Base-by-base conservation (phyloP, 2,888 invertebrate species). In the Erannis defoliaria region DNA sequence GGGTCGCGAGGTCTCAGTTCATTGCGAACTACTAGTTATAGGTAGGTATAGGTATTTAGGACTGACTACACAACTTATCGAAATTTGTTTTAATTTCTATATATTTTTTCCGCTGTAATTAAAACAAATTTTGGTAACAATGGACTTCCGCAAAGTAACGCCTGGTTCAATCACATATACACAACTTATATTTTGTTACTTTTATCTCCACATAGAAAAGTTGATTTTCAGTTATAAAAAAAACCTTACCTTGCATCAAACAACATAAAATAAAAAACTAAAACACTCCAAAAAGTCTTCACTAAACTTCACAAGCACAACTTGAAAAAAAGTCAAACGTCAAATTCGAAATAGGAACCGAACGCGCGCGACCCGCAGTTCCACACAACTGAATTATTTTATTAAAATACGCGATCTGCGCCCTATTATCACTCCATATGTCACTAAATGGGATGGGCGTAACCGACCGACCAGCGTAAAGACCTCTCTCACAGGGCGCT, bases 311-410 rank as follows among this genome's bases (percentile, higher is more conserved):
- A 60, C 55, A 43, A 45, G 6, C 45, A 48, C 55, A 48, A 16
- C 21, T 26, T 43, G 46, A 23, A 16, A 58, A 56, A 64, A 66
- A 60, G 26, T 19, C 35, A 55, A 59, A 59, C 53, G 37, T 53
- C 37, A 49, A 61, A 45, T 58, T 62, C 29, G 57, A 59, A 63
- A 48, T 46, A 33, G 45, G 54, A 65, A 62, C 58, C 57, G 58
- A 62, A 55, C 71, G 66, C 60, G 61, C 68, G 65, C 71, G 67
- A 35, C 29, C 63, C 50, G 42, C 35, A 42, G 42, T 59, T 43
- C 54, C 66, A 55, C 42, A 85, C 87, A 87, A 92, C 92, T 92
- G 91, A 89, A 88, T 91, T 90, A 92, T 89, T 89, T 87, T 88
- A 90, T 88, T 86, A 88, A 76, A 64, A 62, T 64, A 51, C 73